Conservation (phyloP, 1,140 invertebrate genomes). For the Aphaenogaster rudis region DNA sequence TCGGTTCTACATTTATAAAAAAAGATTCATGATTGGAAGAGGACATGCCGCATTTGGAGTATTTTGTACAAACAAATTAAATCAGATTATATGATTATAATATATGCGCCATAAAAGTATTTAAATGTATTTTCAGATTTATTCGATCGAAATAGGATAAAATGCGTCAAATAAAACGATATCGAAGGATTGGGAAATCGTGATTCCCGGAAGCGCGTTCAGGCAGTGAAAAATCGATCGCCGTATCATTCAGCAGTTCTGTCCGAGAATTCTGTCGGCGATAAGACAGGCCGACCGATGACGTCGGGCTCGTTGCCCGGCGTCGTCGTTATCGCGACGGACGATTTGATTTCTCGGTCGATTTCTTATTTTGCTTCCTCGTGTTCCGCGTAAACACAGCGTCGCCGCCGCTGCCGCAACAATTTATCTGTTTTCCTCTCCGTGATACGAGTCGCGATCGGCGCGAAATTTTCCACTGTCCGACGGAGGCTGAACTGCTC, state of each 20-base stretch:
- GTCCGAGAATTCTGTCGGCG: slow-evolving; percentile 11
- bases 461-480: slow-evolving; percentile 73
- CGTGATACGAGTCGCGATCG: slow-evolving; percentile 37
- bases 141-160: not conserved
- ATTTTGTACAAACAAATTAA: not conserved
- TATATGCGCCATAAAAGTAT: not conserved
- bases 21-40: not conserved
- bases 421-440: slow-evolving; percentile 68
- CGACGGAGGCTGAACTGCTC: slow-evolving; percentile 22
- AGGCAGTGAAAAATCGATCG: slow-evolving; percentile 33
- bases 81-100: not conserved
- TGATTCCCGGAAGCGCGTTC: slow-evolving; percentile 9
- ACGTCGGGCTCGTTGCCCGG: slow-evolving; percentile 22
- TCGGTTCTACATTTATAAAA: not conserved
- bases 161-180: not conserved
- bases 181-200: slow-evolving; percentile 9
- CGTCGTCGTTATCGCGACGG: slow-evolving; percentile 62
- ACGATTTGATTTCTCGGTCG: slow-evolving; percentile 66
- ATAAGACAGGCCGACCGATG: slow-evolving; percentile 32
- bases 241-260: not conserved
- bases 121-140: not conserved
- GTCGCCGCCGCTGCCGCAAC: slow-evolving; percentile 11
- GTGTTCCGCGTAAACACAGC: slow-evolving; percentile 64
- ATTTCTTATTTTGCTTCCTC: slow-evolving; percentile 67
- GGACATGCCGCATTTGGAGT: not conserved